Conservation (phyloP, 2,797 vertebrate genomes). For the Ptychadena robeensis region DNA sequence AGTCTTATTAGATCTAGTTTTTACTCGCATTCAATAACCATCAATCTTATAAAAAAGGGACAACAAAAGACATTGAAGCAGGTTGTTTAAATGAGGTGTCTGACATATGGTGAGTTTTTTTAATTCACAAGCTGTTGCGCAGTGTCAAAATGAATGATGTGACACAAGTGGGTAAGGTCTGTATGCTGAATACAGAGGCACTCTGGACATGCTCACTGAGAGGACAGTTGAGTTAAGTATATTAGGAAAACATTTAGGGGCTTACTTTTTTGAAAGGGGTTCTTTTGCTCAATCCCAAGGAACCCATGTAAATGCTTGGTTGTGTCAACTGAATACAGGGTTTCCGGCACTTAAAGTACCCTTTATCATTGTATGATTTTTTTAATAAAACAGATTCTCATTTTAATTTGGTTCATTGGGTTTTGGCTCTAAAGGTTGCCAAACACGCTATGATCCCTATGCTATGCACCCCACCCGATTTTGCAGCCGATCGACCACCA, state of each 20-base stretch:
- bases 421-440: too few species aligned
- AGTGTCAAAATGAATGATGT: slow-evolving; percentile 19
- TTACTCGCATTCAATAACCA: slow-evolving; percentile 4
- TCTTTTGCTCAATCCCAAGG: background rate
- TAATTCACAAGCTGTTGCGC: slow-evolving; percentile 13
- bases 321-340: background rate
- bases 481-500: too few species aligned
- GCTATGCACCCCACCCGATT: too few species aligned
- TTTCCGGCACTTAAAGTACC: background rate
- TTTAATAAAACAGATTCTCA: too few species aligned
- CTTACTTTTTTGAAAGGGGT: background rate
- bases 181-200: background rate
- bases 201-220: background rate
- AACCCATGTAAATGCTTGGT: background rate
- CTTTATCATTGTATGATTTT: too few species aligned
- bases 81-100: slow-evolving; percentile 22
- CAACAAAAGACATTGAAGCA: slow-evolving; percentile 9
- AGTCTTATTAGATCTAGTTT: background rate
- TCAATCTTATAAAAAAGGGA: slow-evolving; percentile 11
- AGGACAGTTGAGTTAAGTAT: background rate
- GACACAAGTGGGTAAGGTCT: slow-evolving; percentile 3
- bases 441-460: too few species aligned
- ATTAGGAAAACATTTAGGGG: background rate
- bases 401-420: too few species aligned
- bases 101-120: slow-evolving; percentile 14